Conservation (phyloP, 2,113 vertebrate species). For the Zapornia atra region DNA sequence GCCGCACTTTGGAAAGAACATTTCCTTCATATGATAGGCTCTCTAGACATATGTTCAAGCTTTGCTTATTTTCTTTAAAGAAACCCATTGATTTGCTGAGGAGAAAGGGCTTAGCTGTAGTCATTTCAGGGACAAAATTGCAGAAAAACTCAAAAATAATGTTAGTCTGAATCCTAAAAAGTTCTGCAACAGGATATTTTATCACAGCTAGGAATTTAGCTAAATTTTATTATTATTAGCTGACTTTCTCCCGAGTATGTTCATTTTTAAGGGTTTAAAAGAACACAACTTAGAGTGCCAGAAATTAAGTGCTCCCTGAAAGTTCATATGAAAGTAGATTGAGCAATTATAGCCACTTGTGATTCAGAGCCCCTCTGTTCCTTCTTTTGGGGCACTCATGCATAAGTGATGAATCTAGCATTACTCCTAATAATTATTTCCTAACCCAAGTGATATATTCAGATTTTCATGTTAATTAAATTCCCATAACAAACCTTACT, state of each 20-base stretch:
- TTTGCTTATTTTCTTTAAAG: not conserved
- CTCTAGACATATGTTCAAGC: not conserved
- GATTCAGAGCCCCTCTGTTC: not conserved
- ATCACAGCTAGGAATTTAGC: not conserved
- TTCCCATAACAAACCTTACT: not conserved
- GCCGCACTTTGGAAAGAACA: not conserved
- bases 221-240: not conserved
- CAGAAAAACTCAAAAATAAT: not conserved
- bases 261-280: not conserved
- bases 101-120: not conserved
- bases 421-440: conserved; percentile 25
- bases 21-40: not conserved
- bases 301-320: not conserved
- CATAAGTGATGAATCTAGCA: not conserved
- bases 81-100: not conserved
- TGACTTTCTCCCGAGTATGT: not conserved
- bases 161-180: not conserved
- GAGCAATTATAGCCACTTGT: not conserved
- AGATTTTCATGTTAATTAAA: conserved; percentile 15
- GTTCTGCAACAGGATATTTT: not conserved
- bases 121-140: not conserved
- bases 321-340: not conserved
- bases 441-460: not conserved
- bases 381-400: not conserved
- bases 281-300: not conserved